Conservation (phyloP, 2,797 vertebrate genomes). For the Sphaeramia orbicularis region DNA sequence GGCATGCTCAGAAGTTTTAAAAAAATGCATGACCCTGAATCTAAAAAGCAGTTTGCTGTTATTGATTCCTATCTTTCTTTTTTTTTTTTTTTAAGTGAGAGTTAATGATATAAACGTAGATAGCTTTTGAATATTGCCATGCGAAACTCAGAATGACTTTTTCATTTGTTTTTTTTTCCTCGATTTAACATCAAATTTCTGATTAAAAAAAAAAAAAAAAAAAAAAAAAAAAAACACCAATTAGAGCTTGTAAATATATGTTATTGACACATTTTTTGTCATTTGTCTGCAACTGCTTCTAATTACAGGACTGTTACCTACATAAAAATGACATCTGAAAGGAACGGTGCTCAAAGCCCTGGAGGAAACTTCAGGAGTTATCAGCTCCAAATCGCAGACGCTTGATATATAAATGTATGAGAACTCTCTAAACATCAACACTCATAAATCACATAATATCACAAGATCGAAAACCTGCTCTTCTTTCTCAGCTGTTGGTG, state of each 20-base stretch:
- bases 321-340: not conserved
- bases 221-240: no score
- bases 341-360: constrained; percentile 4
- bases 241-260: no score
- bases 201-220: no score
- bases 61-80: constrained; percentile 12
- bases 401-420: constrained; percentile 25
- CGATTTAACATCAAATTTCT: no score
- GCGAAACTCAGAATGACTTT: not conserved
- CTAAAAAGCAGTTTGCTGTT: constrained; percentile 10
- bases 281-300: not conserved
- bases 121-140: not conserved
- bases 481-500: not conserved
- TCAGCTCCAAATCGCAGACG: constrained; percentile 15
- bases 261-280: not conserved
- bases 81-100: no score
- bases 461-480: not conserved
- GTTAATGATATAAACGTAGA: not conserved
- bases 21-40: constrained; percentile 24
- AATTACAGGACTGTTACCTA: not conserved
- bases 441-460: not conserved
- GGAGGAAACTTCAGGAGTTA: not conserved
- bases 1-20: constrained; percentile 7
- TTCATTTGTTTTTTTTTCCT: no score
- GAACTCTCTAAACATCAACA: constrained; percentile 14